Evolutionary conservation across 2,888 invertebrate species (phyloP), one percentile per base, ranked within the genome.

Genomic region (Monopis laevigella): DNA sequence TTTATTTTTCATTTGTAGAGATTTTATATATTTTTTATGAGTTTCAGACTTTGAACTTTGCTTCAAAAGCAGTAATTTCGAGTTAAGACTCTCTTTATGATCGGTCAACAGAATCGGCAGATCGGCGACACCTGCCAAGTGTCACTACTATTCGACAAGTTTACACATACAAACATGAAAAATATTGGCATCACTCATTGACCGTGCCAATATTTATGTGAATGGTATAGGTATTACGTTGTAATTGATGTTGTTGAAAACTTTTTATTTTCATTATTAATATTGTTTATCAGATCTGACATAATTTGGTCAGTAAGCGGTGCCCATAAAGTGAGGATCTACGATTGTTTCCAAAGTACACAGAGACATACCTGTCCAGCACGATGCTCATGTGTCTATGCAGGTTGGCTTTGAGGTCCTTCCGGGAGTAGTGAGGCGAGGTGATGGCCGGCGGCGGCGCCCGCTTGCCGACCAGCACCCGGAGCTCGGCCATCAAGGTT

Each of bases 341-440:
- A n/a, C n/a, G n/a, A n/a, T n/a, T n/a, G n/a, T n/a, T n/a, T n/a
- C n/a, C n/a, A n/a, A n/a, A n/a, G n/a, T n/a, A n/a, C n/a, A 2
- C 32, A 17, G 32, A 14, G 8, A 32, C 32, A 63, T 44, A 80
- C 80, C 80, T 80, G 78, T 80, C 80, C 49, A 81, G 61, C 48
- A 82, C 82, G 49, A 78, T 81, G 63, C 71, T 78, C 80, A 82
- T 82, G 56, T 83, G 81, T 50, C 71, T 70, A 54, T 82, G 74
- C 27, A 83, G 70, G 54, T 82, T 83, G 43, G 73, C 72, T 58
- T 78, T 81, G 45, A 82, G 71, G 51, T 82, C 82, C 48, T 70
- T 60, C 27, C 82, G 61, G 35, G 78, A 61, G 59, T 81, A 81
- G 47, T 54, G 52, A 48, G 54, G 53, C 43, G 55, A 57, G 43